These are phyloP conservation scores for Phalera bucephala DNA, from an alignment of 2,888 invertebrate species.

Conservation along the genomic window DNA sequence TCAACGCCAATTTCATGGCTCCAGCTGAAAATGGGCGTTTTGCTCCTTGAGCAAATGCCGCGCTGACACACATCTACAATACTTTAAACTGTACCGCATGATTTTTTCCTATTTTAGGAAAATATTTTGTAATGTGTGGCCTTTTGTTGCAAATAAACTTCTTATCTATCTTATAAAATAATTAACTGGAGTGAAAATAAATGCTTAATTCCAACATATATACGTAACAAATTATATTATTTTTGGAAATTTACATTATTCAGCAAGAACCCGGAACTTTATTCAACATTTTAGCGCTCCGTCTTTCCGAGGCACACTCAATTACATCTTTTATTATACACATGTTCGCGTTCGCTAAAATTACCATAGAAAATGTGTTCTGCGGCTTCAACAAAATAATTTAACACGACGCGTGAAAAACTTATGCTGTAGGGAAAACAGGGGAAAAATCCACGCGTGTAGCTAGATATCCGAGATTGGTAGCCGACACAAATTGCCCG, in stretches of 20 bases:
- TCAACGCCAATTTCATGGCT: no score
- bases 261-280: constrained; percentile 6
- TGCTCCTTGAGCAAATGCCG: no score
- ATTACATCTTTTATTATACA: constrained; percentile 1
- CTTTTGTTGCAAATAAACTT: no score
- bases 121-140: no score
- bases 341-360: background rate
- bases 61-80: no score
- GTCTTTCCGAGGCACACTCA: constrained; percentile 1
- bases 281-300: constrained; percentile 4
- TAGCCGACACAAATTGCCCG: constrained; percentile 39
- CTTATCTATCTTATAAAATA: no score
- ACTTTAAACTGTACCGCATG: no score
- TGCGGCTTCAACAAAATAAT: constrained; percentile 18
- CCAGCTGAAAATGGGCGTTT: no score
- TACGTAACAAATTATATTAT: constrained; percentile 6
- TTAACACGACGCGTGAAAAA: constrained; percentile 20
- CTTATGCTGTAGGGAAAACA: constrained; percentile 24
- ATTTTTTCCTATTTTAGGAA: no score
- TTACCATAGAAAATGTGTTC: background rate
- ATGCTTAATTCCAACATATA: constrained; percentile 6
- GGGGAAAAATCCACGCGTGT: constrained; percentile 18
- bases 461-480: constrained; percentile 24
- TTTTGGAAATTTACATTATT: constrained; percentile 12
- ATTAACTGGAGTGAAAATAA: constrained; percentile 12